phyloP scores from a whole-genome alignment of 2,888 invertebrate genomes.

The Brachyptera risi region DNA sequence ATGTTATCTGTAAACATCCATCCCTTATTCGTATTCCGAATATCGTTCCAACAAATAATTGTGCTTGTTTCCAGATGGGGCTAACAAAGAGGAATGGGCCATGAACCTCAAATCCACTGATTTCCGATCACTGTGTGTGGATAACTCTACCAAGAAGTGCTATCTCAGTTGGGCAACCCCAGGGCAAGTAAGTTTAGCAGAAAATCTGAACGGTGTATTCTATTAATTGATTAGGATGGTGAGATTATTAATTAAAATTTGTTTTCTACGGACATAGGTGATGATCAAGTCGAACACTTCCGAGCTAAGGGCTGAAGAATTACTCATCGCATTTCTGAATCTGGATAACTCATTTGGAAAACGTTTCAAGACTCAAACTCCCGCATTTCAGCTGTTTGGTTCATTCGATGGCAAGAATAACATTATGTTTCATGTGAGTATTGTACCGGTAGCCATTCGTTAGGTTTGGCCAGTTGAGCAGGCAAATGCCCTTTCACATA shows the following conservation, averaged over 20 bases:
- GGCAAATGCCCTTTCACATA: too few relatives aligned
- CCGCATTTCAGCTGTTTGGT: slow-evolving; percentile 67
- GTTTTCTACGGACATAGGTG: slow-evolving; percentile 44
- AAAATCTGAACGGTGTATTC: not conserved
- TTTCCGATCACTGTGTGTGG: slow-evolving; percentile 54
- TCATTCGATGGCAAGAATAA: slow-evolving; percentile 59
- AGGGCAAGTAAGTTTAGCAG: slow-evolving; percentile 45
- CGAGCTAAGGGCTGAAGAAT: slow-evolving; percentile 58
- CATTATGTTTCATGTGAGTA: slow-evolving; percentile 57
- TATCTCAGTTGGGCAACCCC: slow-evolving; percentile 62
- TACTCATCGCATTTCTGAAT: slow-evolving; percentile 63
- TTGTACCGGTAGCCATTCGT: not conserved
- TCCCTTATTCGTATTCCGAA: too few relatives aligned
- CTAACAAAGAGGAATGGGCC: slow-evolving; percentile 49
- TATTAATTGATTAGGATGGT: not conserved
- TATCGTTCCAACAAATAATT: too few relatives aligned
- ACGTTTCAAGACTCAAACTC: slow-evolving; percentile 51
- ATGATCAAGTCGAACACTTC: slow-evolving; percentile 57
- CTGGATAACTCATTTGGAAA: slow-evolving; percentile 69
- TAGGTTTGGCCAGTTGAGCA: too few relatives aligned
- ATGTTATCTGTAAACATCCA: too few relatives aligned
- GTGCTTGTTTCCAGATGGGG: slow-evolving; percentile 44
- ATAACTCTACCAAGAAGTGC: slow-evolving; percentile 33
- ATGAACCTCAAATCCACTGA: slow-evolving; percentile 43
- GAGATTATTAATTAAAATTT: not conserved